Evolutionary conservation across 2,113 vertebrate genomes (phyloP).

Genomic region (Dunckerocampus dactyliophorus): DNA sequence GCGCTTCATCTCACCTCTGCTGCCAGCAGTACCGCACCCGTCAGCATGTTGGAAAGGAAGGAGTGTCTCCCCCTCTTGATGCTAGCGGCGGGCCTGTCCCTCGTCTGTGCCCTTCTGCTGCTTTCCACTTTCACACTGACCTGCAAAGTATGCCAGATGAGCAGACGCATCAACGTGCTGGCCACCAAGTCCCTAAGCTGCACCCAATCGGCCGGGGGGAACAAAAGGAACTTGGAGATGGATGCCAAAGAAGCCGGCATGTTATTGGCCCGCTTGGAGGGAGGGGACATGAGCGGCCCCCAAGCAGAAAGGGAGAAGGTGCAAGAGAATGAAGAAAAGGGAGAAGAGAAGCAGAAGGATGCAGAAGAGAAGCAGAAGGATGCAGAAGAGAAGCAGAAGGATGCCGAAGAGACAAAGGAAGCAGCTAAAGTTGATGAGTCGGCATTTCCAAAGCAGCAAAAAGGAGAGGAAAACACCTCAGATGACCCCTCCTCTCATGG

Average conservation of each 20-base stretch:
- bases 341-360: slow-evolving; percentile 1
- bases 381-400: background rate
- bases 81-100: slow-evolving; percentile 21
- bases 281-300: slow-evolving; percentile 2
- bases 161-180: slow-evolving; percentile 15
- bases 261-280: slow-evolving; percentile 18
- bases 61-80: background rate
- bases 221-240: slow-evolving; percentile 1
- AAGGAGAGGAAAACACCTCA: background rate
- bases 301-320: slow-evolving; percentile 6
- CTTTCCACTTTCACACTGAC: slow-evolving; percentile 7
- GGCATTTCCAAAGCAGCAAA: slow-evolving; percentile 8
- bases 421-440: background rate
- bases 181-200: slow-evolving; percentile 21
- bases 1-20: too few species aligned
- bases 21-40: background rate
- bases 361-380: background rate
- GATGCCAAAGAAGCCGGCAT: slow-evolving; percentile 30
- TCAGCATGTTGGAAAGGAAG: fast-evolving
- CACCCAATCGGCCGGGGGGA: background rate
- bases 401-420: background rate
- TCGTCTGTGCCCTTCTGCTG: slow-evolving; percentile 24
- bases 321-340: slow-evolving; percentile 2
- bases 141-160: slow-evolving; percentile 39
- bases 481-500: slow-evolving; percentile 15